A percentile compares a stretch with the other conserved stretches of the same genome.
phyloP scores from a whole-genome alignment of 2,113 vertebrate species.

The Elgaria multicarinata region DNA sequence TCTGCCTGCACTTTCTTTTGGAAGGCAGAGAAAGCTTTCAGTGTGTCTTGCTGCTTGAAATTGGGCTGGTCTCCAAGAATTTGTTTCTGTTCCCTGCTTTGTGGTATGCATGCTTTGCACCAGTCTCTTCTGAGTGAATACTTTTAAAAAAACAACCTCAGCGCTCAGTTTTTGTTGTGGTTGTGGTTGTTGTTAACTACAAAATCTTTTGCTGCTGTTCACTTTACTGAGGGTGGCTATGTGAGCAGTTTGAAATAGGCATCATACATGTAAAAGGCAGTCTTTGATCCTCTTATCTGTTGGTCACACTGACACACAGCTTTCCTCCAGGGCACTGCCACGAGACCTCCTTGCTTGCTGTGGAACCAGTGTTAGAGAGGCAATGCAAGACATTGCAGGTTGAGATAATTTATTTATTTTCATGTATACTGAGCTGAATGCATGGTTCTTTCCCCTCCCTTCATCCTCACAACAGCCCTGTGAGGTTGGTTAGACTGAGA shows the following conservation, averaged over 20 bases:
- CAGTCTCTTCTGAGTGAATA: neutral
- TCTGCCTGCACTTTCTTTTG: slow-evolving; percentile 3
- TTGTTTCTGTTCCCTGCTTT: neutral
- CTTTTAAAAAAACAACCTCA: neutral
- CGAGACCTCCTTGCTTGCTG: too few species aligned
- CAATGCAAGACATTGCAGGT: too few species aligned
- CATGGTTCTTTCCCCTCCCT: too few species aligned
- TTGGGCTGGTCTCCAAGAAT: neutral
- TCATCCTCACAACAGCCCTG: too few species aligned
- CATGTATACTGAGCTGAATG: too few species aligned
- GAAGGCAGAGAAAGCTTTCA: neutral
- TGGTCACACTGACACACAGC: too few species aligned
- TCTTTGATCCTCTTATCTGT: too few species aligned
- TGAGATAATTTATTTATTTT: too few species aligned
- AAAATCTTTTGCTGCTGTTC: neutral
- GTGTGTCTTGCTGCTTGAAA: neutral
- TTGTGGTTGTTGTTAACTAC: too few species aligned
- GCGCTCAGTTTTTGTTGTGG: neutral
- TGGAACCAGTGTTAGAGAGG: too few species aligned
- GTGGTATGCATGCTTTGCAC: neutral
- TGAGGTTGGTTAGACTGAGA: too few species aligned
- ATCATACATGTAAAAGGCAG: neutral
- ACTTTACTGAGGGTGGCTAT: neutral
- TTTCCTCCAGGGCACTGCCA: too few species aligned
- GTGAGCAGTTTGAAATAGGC: neutral